Evolutionary conservation across 2,797 vertebrate genomes (phyloP), one percentile per base, ranked within the genome.

Genomic region (Coregonus suidteri): DNA sequence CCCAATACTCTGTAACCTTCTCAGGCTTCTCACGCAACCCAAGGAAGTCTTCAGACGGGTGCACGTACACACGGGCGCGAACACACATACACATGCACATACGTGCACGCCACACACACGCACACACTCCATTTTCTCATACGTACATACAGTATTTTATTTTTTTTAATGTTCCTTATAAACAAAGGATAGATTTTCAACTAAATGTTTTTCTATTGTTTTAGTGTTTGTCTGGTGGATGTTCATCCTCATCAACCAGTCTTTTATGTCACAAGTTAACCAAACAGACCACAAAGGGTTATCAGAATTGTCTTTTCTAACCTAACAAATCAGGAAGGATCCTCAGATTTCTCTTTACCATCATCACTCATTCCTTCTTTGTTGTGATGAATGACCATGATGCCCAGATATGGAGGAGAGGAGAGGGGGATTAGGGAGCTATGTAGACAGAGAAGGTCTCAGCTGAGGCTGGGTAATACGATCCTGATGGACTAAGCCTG

Each of bases 391-490:
- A 16, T 54, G 14, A 72, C 25, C 14, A 54, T 18, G 76, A 66
- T 13, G 41, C 41, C 41, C 71, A 73, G 70, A 67, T 70, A 53
- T 65, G 54, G 71, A 77, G 71, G 2, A 83, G 85, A 83, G 85
- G 59, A 34, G 85, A 11, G n/a, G 30, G 86, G 91, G 90, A 92
- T 93, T 93, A 91, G 85, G 88, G 87, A 67, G 85, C 87, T 92
- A 92, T 92, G 91, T 94, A 85, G 87, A 92, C 88, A 78, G 85
- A 71, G 73, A 62, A 54, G 89, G 84, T 89, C 85, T 87, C 85
- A 91, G 91, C 92, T 93, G 93, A 92, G 91, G 85, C 88, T 85
- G 76, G 70, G 94, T 94, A 93, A 95, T 89, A 74, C 79, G 92
- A 95, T 86, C 90, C 87, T 82, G 18, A 59, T 20, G 16, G 73